A percentile compares a stretch with the other conserved stretches of the same genome.
phyloP scores from a whole-genome alignment of 2,113 vertebrate genomes.

The Triplophysa siluroides region DNA sequence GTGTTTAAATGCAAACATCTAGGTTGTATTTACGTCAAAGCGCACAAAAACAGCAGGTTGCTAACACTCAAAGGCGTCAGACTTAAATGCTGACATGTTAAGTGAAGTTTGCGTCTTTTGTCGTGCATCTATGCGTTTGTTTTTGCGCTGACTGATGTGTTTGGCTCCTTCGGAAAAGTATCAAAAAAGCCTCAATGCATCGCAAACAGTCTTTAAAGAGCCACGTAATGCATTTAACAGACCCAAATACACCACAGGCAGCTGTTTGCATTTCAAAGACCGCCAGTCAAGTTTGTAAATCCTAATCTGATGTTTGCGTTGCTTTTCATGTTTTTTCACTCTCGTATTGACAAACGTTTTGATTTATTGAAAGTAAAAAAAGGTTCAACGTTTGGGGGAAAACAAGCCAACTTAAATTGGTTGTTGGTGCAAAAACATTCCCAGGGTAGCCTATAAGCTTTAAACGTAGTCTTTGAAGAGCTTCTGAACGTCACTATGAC shows the following conservation, averaged over 20 bases:
- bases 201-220: neutral
- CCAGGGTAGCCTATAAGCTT: conserved; percentile 7
- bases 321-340: conserved; percentile 5
- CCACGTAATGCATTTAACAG: conserved; percentile 1
- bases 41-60: conserved; percentile 4
- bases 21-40: neutral
- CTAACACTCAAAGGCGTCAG: neutral
- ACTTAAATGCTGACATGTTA: neutral
- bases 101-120: neutral
- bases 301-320: conserved; percentile 23
- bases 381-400: conserved; percentile 8
- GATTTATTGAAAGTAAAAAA: conserved; percentile 1
- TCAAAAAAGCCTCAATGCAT: neutral
- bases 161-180: conserved; percentile 8
- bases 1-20: neutral
- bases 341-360: conserved; percentile 10
- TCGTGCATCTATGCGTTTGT: conserved; percentile 9
- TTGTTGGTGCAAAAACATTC: conserved; percentile 7
- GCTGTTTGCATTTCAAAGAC: conserved; percentile 36
- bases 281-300: conserved; percentile 24
- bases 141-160: conserved; percentile 6
- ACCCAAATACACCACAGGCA: conserved; percentile 25
- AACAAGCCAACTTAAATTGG: conserved; percentile 24
- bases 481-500: neutral
- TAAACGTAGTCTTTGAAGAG: conserved; percentile 13